Conservation (phyloP, 2,113 vertebrate species). For the Channa argus region DNA sequence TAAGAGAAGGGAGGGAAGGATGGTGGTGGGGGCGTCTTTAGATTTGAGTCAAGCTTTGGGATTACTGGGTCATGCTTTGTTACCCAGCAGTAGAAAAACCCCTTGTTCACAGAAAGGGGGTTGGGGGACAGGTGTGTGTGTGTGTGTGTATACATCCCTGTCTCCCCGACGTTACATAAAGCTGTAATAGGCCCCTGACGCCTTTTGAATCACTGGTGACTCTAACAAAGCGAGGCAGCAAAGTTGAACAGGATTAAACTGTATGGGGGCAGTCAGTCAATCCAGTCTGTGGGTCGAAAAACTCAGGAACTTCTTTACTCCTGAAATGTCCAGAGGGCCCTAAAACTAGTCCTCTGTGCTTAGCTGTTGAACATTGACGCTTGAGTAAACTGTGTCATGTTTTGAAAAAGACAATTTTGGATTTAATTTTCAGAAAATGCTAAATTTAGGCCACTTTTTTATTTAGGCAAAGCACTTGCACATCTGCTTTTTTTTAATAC, state of each 20-base stretch:
- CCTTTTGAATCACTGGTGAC: conserved; percentile 58
- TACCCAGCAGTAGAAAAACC: conserved; percentile 85
- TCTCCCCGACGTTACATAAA: conserved; percentile 68
- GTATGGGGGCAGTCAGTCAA: conserved; percentile 31
- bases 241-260: conserved; percentile 64
- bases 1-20: conserved; percentile 42
- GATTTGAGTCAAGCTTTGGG: conserved; percentile 83
- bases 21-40: conserved; percentile 54
- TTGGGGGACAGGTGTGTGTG: conserved; percentile 24
- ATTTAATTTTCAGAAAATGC: too few species aligned
- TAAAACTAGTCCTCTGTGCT: too few species aligned
- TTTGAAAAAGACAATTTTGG: too few species aligned
- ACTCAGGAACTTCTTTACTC: conserved; percentile 4
- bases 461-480: not conserved
- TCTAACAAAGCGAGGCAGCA: conserved; percentile 45
- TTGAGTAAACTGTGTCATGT: too few species aligned
- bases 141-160: conserved; percentile 34
- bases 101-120: conserved; percentile 77
- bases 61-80: conserved; percentile 88
- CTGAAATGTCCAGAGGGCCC: not conserved
- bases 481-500: not conserved
- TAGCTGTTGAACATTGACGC: too few species aligned
- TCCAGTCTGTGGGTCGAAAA: conserved; percentile 33
- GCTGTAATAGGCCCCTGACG: conserved; percentile 65
- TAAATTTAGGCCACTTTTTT: not conserved